Evolutionary conservation across 2,113 vertebrate genomes (phyloP).

Genomic region (Eretmochelys imbricata): DNA sequence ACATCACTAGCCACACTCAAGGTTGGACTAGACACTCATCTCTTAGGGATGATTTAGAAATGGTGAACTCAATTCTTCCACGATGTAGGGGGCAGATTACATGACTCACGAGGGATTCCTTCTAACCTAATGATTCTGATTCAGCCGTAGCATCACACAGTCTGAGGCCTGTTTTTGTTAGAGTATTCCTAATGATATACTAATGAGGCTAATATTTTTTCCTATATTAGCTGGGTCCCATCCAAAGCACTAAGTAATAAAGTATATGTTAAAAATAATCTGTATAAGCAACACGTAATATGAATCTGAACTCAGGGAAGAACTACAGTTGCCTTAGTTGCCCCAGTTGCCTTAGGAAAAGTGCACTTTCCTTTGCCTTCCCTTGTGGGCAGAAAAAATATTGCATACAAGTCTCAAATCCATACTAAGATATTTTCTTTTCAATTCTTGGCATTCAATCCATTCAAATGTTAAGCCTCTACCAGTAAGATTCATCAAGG

Average conservation of each 20-base stretch:
- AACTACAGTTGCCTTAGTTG: fast-evolving
- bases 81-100: neutral
- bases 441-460: neutral
- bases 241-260: neutral
- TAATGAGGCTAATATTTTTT: neutral
- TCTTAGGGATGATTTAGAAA: neutral
- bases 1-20: neutral
- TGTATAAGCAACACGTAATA: neutral
- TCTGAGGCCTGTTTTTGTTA: neutral
- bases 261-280: neutral
- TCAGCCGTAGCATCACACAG: fast-evolving
- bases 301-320: neutral
- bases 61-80: neutral
- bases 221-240: neutral
- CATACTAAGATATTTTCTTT: fast-evolving
- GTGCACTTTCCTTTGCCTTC: neutral
- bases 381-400: neutral
- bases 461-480: neutral
- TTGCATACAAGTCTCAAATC: neutral
- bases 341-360: fast-evolving
- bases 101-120: neutral
- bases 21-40: neutral
- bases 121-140: fast-evolving
- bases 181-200: neutral
- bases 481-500: neutral